Conservation (phyloP, 2,113 vertebrate genomes). For the Coregonus clupeaformis region DNA sequence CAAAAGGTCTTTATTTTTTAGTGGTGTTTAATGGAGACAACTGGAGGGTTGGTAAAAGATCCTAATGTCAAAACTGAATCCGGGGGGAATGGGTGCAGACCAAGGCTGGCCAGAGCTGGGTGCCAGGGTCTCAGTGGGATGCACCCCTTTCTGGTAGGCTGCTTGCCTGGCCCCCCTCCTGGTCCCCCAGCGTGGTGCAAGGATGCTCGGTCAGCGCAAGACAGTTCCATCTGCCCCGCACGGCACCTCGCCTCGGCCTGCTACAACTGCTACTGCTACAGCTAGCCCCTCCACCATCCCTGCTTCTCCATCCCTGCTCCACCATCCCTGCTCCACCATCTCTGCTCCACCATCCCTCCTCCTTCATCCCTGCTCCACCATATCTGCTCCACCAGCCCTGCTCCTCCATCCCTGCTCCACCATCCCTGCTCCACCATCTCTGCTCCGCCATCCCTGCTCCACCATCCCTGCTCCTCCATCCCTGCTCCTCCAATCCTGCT, state of each 20-base stretch:
- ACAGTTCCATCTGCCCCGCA: constrained; percentile 76
- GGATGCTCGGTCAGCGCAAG: constrained; percentile 77
- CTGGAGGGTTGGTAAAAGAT: background rate
- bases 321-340: no score
- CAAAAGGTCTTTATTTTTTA: no score
- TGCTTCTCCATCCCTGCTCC: no score
- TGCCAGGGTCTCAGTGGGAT: constrained; percentile 73
- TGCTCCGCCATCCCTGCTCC: no score
- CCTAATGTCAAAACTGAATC: background rate
- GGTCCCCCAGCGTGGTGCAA: constrained; percentile 65
- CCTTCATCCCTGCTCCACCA: no score
- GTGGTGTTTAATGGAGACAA: no score
- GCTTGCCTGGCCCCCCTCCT: constrained; percentile 48
- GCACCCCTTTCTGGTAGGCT: constrained; percentile 68
- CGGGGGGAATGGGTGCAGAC: constrained; percentile 60
- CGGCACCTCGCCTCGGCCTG: constrained; percentile 51
- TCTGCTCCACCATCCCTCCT: no score
- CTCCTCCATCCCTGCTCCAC: no score
- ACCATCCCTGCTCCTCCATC: constrained; percentile 6
- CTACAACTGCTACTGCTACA: background rate
- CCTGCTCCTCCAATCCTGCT: constrained; percentile 45
- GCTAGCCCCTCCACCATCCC: background rate
- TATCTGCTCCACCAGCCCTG: no score
- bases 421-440: no score
- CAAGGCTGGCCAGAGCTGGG: constrained; percentile 64